Evolutionary conservation across 2,113 vertebrate species (phyloP).

Genomic region (Brienomyrus longianalis): DNA sequence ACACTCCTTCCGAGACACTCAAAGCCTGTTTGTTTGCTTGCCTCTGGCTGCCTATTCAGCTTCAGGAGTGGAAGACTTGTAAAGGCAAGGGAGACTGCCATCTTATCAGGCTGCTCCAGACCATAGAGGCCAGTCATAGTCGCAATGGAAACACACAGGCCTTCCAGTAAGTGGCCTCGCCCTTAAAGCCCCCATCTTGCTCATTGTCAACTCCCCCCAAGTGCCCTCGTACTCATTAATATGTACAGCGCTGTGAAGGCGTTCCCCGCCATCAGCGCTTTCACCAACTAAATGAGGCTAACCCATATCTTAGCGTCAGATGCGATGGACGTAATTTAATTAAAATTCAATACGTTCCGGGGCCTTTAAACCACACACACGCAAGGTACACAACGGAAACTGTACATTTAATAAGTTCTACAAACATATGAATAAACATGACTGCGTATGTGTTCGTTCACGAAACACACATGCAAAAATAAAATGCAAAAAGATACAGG

Average conservation of each 20-base stretch:
- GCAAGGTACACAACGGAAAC: background rate
- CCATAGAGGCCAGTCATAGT: conserved; percentile 70
- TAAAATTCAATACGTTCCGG: background rate
- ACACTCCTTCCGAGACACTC: conserved; percentile 46
- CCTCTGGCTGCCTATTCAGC: conserved; percentile 62
- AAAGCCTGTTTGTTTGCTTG: conserved; percentile 71
- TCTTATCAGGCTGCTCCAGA: conserved; percentile 89
- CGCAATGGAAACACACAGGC: conserved; percentile 67
- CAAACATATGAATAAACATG: background rate
- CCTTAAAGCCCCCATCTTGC: conserved; percentile 54
- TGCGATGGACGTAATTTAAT: background rate
- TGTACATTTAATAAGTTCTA: background rate
- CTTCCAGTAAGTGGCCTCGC: conserved; percentile 73
- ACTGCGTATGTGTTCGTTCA: background rate
- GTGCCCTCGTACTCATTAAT: conserved; percentile 48
- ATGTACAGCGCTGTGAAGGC: conserved; percentile 42
- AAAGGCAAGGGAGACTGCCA: conserved; percentile 68
- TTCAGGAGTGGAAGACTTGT: conserved; percentile 56
- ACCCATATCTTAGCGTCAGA: background rate
- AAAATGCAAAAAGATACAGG: background rate
- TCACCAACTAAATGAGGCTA: background rate
- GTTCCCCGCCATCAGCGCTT: conserved; percentile 31
- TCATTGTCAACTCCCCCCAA: conserved; percentile 45
- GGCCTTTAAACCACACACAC: too few species aligned
- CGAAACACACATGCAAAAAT: background rate